Percentiles rank a stretch among this genome's conserved stretches.
Evolutionary conservation across 35 echinoderm and acorn worm species (phyloP).

Genomic region (Diadema setosum): DNA sequence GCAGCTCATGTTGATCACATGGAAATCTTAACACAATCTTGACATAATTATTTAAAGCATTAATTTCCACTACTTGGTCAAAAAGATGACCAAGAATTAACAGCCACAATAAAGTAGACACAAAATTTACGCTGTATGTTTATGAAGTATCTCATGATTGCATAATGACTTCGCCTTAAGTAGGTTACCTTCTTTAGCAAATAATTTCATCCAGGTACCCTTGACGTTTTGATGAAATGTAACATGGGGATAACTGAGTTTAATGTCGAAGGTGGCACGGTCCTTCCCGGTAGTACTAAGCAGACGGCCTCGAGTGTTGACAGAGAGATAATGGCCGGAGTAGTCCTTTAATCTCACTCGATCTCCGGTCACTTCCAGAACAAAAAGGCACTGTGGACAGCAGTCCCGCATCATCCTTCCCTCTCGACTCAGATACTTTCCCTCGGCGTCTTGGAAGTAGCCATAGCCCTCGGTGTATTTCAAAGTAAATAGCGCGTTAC

Average conservation of each 20-base stretch:
- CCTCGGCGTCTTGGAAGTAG: neutral
- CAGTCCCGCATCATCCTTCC: neutral
- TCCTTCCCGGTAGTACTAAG: neutral
- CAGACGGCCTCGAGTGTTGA: neutral
- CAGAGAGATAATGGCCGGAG: neutral
- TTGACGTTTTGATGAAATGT: neutral
- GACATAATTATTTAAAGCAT: too few species aligned
- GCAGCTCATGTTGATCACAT: too few species aligned
- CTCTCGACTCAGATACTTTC: neutral
- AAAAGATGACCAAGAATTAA: too few species aligned
- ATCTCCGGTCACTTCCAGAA: neutral
- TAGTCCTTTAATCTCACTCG: neutral
- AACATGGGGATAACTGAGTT: neutral
- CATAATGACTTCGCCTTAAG: too few species aligned
- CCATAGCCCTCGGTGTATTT: neutral
- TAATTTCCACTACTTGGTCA: too few species aligned
- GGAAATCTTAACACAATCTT: too few species aligned
- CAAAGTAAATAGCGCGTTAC: neutral
- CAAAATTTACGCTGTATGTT: too few species aligned
- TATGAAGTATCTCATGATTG: too few species aligned
- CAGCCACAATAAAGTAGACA: too few species aligned
- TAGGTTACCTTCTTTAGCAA: constrained; percentile 3
- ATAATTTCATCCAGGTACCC: neutral
- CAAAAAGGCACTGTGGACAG: neutral
- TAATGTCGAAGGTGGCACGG: neutral